These are phyloP conservation scores for Nasonovia ribisnigri DNA, from an alignment of 2,888 invertebrate species.

Conservation along the genomic window DNA sequence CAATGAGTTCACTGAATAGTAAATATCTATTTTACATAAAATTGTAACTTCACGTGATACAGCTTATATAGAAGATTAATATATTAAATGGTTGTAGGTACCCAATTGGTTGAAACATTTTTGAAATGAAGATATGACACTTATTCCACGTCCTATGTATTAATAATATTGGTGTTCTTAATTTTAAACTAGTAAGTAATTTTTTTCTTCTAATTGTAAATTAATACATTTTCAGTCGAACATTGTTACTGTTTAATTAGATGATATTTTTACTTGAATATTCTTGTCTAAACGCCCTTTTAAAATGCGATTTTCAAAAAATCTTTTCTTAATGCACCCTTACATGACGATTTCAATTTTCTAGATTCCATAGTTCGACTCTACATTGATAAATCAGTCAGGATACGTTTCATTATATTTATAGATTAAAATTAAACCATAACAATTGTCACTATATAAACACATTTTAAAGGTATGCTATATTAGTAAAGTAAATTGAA, in stretches of 20 bases:
- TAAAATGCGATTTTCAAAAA: no score
- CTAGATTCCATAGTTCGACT: no score
- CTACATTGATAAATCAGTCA: no score
- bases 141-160: not conserved
- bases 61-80: not conserved
- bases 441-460: not conserved
- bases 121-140: not conserved
- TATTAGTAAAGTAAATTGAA: not conserved
- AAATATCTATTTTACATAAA: constrained; percentile 38
- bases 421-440: not conserved
- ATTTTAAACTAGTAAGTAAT: not conserved
- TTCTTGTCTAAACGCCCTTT: no score
- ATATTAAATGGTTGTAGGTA: not conserved
- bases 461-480: not conserved
- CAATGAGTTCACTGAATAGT: not conserved
- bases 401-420: not conserved
- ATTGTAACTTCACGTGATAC: not conserved
- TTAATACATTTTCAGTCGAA: not conserved
- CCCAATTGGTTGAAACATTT: not conserved
- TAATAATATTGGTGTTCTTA: not conserved
- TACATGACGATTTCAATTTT: no score
- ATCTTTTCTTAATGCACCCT: no score
- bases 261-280: no score
- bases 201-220: not conserved
- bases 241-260: not conserved